phyloP scores from a whole-genome alignment of 2,113 vertebrate genomes.

The Entosphenus tridentatus region DNA sequence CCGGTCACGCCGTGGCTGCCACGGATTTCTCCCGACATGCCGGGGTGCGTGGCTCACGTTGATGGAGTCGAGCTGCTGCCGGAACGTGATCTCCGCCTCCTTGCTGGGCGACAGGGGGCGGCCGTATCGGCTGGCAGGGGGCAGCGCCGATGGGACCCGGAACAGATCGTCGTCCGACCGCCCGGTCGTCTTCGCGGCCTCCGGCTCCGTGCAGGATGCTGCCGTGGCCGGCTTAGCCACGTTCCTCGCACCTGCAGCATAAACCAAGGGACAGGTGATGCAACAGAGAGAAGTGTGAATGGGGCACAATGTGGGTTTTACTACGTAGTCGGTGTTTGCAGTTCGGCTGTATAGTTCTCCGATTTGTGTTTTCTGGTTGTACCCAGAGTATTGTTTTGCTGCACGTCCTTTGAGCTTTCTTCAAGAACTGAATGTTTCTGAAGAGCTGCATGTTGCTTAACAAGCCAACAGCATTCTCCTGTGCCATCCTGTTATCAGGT shows the following conservation, averaged over 20 bases:
- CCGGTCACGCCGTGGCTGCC: too few species aligned
- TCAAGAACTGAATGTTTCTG: too few species aligned
- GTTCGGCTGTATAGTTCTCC: constrained; percentile 1
- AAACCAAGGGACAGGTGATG: too few species aligned
- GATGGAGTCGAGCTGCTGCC: constrained; percentile 76
- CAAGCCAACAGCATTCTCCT: too few species aligned
- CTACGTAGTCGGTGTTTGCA: not conserved
- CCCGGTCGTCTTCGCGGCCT: too few species aligned
- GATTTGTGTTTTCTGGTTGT: constrained; percentile 1
- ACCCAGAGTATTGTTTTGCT: not conserved
- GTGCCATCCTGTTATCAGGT: too few species aligned
- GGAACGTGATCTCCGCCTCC: constrained; percentile 58
- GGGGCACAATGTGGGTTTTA: not conserved
- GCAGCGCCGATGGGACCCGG: constrained; percentile 69
- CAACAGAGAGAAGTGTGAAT: not conserved
- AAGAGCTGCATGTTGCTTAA: too few species aligned
- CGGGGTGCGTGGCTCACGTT: constrained; percentile 32
- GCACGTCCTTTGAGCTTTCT: too few species aligned
- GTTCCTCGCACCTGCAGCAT: constrained; percentile 38
- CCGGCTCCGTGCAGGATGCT: too few species aligned
- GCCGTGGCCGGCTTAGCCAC: constrained; percentile 36
- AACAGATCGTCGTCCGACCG: constrained; percentile 47
- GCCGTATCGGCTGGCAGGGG: constrained; percentile 70
- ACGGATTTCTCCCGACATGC: too few species aligned
- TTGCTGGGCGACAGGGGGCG: constrained; percentile 74